Conservation (phyloP, 2,797 vertebrate species). For the Fundulus diaphanus region DNA sequence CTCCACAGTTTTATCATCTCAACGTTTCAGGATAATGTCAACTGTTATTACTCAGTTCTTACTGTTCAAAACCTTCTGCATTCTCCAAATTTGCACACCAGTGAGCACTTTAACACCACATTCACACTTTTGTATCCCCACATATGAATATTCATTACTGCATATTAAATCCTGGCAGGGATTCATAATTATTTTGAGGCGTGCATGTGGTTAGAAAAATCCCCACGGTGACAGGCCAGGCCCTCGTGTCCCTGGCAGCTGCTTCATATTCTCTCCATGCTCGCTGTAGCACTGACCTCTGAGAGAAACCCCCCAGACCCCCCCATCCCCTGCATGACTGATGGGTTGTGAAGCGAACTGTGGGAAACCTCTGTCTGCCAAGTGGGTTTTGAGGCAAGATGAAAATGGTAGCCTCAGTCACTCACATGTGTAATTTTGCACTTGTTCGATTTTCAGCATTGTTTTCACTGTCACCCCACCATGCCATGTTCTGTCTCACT, state of each 20-base stretch:
- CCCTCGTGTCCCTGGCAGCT: conserved; percentile 63
- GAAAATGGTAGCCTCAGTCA: conserved; percentile 62
- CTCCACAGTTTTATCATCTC: not conserved
- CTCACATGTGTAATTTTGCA: conserved; percentile 69
- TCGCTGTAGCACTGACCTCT: conserved; percentile 65
- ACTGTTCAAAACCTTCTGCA: not conserved
- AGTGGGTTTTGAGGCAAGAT: conserved; percentile 65
- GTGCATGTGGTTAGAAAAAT: conserved; percentile 11
- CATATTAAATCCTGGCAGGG: not conserved
- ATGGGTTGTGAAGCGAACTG: conserved; percentile 73
- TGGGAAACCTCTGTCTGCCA: conserved; percentile 72
- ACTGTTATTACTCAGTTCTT: not conserved
- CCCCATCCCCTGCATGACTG: conserved; percentile 65
- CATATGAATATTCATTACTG: not conserved
- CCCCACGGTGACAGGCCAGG: conserved; percentile 35
- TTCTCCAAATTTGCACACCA: not conserved
- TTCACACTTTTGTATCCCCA: not conserved
- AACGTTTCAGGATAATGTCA: not conserved
- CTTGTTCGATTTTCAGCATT: conserved; percentile 51
- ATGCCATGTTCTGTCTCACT: conserved; percentile 30
- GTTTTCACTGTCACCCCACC: conserved; percentile 48
- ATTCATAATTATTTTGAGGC: conserved; percentile 20
- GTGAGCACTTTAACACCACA: not conserved
- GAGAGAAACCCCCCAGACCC: conserved; percentile 53
- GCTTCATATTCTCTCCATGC: conserved; percentile 72